Conservation (phyloP, 2,797 vertebrate genomes). For the Iguana delicatissima region DNA sequence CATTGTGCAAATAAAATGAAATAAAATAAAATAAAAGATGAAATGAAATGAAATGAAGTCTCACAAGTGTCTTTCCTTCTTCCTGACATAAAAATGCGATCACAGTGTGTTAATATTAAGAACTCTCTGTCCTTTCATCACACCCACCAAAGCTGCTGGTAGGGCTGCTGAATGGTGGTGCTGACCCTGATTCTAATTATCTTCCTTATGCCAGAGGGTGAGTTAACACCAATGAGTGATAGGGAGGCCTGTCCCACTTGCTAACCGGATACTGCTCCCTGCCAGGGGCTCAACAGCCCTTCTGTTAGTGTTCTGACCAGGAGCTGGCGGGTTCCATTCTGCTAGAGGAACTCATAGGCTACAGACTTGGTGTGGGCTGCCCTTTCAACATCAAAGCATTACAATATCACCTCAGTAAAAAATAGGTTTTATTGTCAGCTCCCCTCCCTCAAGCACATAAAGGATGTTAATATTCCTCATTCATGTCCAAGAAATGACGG, state of each 20-base stretch:
- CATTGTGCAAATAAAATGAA: too few relatives aligned
- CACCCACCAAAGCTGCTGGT: not conserved
- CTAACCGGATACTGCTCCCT: not conserved
- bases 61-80: not conserved
- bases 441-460: not conserved
- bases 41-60: not conserved
- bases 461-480: constrained; percentile 26
- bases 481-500: constrained; percentile 18
- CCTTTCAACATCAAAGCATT: not conserved
- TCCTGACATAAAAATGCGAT: not conserved
- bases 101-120: too few relatives aligned
- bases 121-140: not conserved
- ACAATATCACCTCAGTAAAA: not conserved
- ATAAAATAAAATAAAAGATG: not conserved
- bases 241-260: not conserved
- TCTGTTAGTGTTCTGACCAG: too few relatives aligned
- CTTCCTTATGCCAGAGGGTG: not conserved
- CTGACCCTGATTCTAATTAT: not conserved
- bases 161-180: not conserved
- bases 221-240: not conserved
- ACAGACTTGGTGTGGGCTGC: not conserved
- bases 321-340: not conserved
- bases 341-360: not conserved
- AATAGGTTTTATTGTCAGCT: not conserved
- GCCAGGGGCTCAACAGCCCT: not conserved